Evolutionary conservation across 2,797 vertebrate species (phyloP), one percentile per base, ranked within the genome.

Genomic region (Saxicola maurus): DNA sequence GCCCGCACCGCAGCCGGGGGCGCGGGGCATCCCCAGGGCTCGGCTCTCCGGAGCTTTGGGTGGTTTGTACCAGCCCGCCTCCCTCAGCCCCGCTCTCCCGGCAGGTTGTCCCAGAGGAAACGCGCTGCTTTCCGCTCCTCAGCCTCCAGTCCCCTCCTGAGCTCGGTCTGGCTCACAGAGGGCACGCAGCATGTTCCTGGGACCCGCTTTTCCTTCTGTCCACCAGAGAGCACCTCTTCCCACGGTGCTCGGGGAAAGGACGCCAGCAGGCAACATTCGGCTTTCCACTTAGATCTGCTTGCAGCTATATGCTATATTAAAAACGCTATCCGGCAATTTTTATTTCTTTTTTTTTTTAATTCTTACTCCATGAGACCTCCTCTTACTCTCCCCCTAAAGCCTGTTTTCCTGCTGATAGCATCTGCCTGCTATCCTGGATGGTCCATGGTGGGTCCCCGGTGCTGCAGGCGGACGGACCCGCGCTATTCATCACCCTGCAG

Each of bases 1-100:
- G 28, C 17, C 62, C 37, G 0, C 17, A 2, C 4, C 0, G 31
- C 6, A 19, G 49, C 48, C 33, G 16, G 30, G 5, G 6, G 10
- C 13, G 19, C 52, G 11, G 71, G 17, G 25, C 49, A 28, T 9
- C 28, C 43, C 0, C 45, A 9, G 6, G 20, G 7, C 30, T 19
- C 60, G 23, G 0, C 8, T 7, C 4, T 43, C 10, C 17, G 43
- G n/a, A 2, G 13, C 60, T 53, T 11, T 3, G 45, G 51, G 18
- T 30, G 74, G 57, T 37, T 37, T 0, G 18, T 10, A 15, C 12
- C 51, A 11, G 24, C 8, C 20, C 38, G 8, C 9, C 11, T 38
- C 38, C 13, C 12, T 18, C 59, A 35, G 19, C 31, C n/a, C 19
- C 48, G 1, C 48, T 17, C 4, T 31, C 9, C 21, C 2, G 19